A percentile compares a stretch with the other conserved stretches of the same genome.
Conservation (phyloP, 2,113 vertebrate genomes). For the Chaetops frenatus region DNA sequence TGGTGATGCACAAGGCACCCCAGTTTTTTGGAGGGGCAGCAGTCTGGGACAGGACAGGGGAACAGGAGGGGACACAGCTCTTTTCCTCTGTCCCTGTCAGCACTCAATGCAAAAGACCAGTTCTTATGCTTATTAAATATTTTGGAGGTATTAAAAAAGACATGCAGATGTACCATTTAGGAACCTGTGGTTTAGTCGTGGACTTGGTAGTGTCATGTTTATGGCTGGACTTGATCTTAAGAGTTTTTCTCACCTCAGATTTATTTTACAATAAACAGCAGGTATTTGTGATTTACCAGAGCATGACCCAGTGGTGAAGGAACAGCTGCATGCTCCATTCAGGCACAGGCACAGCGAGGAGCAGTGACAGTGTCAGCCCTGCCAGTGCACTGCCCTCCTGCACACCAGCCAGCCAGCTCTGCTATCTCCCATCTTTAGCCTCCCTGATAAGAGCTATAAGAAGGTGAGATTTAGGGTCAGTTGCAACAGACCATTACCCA, state of each 20-base stretch:
- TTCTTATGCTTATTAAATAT: background rate
- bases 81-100: background rate
- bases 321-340: fast-evolving
- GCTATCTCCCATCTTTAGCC: background rate
- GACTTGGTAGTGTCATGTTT: background rate
- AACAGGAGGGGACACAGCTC: background rate
- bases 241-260: background rate
- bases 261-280: background rate
- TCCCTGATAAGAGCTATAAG: background rate
- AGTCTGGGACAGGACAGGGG: background rate
- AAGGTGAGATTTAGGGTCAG: constrained; percentile 7
- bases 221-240: fast-evolving
- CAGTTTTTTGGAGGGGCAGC: background rate
- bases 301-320: fast-evolving
- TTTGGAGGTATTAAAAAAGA: background rate
- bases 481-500: background rate
- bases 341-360: fast-evolving
- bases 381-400: background rate
- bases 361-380: background rate
- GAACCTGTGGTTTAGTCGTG: background rate
- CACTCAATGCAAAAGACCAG: fast-evolving
- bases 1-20: background rate
- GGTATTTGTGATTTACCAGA: fast-evolving
- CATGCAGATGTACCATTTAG: background rate
- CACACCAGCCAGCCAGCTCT: fast-evolving